Percentiles rank a stretch among this genome's conserved stretches.
Conservation (phyloP, 2,797 vertebrate species). For the Poecilia wingei region DNA sequence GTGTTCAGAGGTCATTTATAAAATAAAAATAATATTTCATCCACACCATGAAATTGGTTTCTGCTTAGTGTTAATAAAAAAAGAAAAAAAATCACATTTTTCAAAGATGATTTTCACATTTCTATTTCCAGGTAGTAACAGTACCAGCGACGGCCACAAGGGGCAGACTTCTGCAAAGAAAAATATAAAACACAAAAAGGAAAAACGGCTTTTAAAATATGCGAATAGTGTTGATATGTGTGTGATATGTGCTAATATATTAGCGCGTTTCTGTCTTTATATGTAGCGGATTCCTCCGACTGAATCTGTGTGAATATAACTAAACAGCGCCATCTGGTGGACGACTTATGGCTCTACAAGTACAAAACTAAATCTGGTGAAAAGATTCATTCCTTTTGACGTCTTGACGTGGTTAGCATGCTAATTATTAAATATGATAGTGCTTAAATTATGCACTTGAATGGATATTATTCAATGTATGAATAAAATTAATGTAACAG, state of each 20-base stretch:
- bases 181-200: fast-evolving
- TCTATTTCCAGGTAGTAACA: neutral
- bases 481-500: neutral
- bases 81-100: neutral
- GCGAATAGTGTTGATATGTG: neutral
- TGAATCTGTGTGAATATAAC: neutral
- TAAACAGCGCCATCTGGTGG: conserved; percentile 11
- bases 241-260: neutral
- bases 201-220: neutral
- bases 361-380: neutral
- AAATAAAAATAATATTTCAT: neutral
- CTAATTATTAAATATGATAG: neutral
- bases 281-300: neutral
- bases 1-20: conserved; percentile 25
- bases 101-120: neutral
- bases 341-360: neutral
- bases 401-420: neutral
- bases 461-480: neutral
- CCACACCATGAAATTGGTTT: neutral
- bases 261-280: neutral
- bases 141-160: conserved; percentile 14
- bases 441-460: neutral
- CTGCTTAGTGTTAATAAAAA: neutral
- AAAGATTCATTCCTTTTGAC: neutral
- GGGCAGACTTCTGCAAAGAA: neutral